A percentile compares a stretch with the other conserved stretches of the same genome.
Evolutionary conservation across 2,797 vertebrate genomes (phyloP).

Genomic region (Neomorphus geoffroyi): DNA sequence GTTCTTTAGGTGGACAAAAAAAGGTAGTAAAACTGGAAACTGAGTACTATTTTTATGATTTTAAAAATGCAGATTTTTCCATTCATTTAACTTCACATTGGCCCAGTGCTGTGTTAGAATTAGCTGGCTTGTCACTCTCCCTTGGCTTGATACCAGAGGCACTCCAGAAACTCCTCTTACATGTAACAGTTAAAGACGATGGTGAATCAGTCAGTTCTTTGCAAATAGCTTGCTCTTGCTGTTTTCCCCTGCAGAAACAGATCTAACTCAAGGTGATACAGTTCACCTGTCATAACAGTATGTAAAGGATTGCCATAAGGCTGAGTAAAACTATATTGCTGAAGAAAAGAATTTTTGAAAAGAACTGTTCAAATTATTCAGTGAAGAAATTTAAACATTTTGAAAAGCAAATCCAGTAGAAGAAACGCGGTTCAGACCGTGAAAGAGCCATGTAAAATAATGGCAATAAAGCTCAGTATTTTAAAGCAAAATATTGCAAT

Average conservation of each 20-base stretch:
- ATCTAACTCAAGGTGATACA: background rate
- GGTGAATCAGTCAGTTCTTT: background rate
- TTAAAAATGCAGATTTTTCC: background rate
- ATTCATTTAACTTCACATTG: background rate
- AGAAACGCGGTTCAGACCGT: background rate
- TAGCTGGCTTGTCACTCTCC: background rate
- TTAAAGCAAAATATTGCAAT: background rate
- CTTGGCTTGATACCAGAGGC: fast-evolving
- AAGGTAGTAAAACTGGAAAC: background rate
- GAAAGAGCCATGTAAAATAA: background rate
- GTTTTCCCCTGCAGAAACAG: background rate
- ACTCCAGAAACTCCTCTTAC: background rate
- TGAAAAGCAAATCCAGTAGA: background rate
- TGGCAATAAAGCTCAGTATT: background rate
- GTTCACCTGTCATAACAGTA: background rate
- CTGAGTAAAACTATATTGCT: background rate
- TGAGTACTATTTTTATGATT: background rate
- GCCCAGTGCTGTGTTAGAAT: background rate
- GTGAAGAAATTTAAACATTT: background rate
- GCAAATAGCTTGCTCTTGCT: background rate
- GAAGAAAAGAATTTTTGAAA: background rate
- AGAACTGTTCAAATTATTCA: background rate
- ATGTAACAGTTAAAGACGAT: background rate
- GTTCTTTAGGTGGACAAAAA: background rate
- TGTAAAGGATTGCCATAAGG: background rate